A percentile compares a stretch with the other conserved stretches of the same genome.
Conservation (phyloP, 2,113 vertebrate species). For the Hypocryptadius cinnamomeus region DNA sequence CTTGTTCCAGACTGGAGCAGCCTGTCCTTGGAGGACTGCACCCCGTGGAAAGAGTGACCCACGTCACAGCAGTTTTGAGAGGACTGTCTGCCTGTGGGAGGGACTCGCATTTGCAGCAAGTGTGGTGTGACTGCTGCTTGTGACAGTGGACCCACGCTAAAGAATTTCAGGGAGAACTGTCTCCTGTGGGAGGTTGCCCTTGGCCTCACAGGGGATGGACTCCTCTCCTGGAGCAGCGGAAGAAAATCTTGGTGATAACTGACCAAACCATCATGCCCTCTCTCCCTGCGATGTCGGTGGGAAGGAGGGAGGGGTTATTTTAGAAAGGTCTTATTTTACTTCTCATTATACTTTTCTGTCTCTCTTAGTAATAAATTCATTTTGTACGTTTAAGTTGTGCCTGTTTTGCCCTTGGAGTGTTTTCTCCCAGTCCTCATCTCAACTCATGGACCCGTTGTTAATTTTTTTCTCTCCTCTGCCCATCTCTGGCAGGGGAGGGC, state of each 20-base stretch:
- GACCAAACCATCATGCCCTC: not conserved
- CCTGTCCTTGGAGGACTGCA: not conserved
- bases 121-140: not conserved
- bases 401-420: not conserved
- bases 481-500: not conserved
- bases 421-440: not conserved
- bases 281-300: rapidly evolving
- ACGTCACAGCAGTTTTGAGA: not conserved
- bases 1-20: not conserved
- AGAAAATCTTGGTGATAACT: not conserved
- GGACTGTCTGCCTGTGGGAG: not conserved
- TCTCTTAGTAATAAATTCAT: not conserved
- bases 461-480: not conserved
- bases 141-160: no score
- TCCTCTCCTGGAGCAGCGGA: no score
- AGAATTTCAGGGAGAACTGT: not conserved
- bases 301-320: not conserved
- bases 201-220: not conserved
- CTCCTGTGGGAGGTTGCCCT: no score
- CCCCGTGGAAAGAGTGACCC: no score
- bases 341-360: not conserved
- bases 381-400: not conserved
- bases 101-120: not conserved
- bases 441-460: not conserved
- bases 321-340: not conserved